Conservation (phyloP, 2,888 invertebrate genomes). For the Adelphocoris suturalis region DNA sequence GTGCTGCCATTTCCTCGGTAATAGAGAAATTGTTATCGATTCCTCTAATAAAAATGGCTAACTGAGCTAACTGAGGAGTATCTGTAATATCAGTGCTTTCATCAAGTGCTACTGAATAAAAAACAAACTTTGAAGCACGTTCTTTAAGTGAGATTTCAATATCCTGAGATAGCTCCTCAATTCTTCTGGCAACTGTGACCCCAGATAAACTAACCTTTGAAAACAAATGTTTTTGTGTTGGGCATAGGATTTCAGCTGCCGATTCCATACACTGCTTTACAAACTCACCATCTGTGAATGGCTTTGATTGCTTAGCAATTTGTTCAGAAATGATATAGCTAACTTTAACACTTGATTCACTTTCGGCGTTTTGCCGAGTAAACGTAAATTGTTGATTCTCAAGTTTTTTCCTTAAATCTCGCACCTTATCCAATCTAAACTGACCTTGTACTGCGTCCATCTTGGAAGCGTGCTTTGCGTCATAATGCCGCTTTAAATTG, state of each 20-base stretch:
- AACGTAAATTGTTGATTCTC: constrained; percentile 50
- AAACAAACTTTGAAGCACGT: constrained; percentile 18
- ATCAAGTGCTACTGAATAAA: constrained; percentile 25
- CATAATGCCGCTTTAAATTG: constrained; percentile 47
- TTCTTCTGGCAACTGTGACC: constrained; percentile 50
- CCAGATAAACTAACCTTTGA: constrained; percentile 50
- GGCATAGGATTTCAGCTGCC: no score
- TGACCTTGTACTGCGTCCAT: constrained; percentile 42
- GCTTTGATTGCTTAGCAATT: constrained; percentile 51
- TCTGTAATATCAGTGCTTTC: no score
- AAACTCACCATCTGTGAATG: constrained; percentile 26
- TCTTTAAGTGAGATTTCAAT: constrained; percentile 31
- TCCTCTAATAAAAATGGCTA: no score
- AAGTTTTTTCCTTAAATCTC: constrained; percentile 51
- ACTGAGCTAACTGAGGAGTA: no score
- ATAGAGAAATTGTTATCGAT: no score
- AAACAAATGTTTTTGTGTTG: constrained; percentile 38
- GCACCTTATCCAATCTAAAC: constrained; percentile 47
- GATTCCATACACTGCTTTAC: constrained; percentile 48
- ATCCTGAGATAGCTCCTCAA: constrained; percentile 47
- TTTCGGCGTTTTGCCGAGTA: constrained; percentile 48
- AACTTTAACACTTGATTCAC: constrained; percentile 43
- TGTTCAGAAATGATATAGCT: constrained; percentile 40
- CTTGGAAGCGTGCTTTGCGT: constrained; percentile 46
- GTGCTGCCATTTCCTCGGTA: no score